Base-by-base conservation (phyloP, 2,797 vertebrate genomes). In the Thamnophis elegans region DNA sequence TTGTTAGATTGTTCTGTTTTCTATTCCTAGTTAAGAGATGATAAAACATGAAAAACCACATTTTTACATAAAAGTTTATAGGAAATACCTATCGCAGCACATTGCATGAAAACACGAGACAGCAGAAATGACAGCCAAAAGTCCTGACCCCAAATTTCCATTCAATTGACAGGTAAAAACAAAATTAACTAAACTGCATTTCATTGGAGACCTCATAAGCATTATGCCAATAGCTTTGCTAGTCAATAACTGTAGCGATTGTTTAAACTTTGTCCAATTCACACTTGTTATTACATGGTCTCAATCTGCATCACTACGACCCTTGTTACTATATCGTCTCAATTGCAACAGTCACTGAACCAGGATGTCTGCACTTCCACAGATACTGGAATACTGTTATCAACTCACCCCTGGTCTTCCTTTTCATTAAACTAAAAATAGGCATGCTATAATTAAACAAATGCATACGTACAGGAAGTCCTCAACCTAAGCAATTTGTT, bases 381-480 rank as follows among this genome's bases (percentile, higher is more conserved):
- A 10, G 90, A 93, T 51, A 4, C 47, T 51, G 47, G 47, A 51
- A 51, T 51, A 51, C 47, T 51, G 47, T 51, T 51, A 51, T 51
- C 47, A 51, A 5, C 47, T 51, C 47, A 51, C 47, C 47, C 47
- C 47, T 51, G 6, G 47, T 51, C 47, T 5, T 51, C 47, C 47
- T 51, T 51, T 51, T 51, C 47, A 51, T 51, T 51, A 51, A 11
- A 53, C 26, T 36, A 62, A 89, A 92, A 92, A 13, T 91, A 62
- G 42, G 28, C 62, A 68, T 86, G 92, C 85, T 94, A n/a, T 92
- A 93, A 94, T 94, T 94, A 94, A 53, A 28, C 18, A 25, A 1
- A 5, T 87, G 28, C 16, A 18, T 87, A 53, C 16, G 47, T 55
- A n/a, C 55, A 54, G 13, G 13, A n/a, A 65, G 5, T n/a, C 62